Evolutionary conservation across 2,888 invertebrate species (phyloP), one percentile per base, ranked within the genome.

Genomic region (Bellardia pandia): DNA sequence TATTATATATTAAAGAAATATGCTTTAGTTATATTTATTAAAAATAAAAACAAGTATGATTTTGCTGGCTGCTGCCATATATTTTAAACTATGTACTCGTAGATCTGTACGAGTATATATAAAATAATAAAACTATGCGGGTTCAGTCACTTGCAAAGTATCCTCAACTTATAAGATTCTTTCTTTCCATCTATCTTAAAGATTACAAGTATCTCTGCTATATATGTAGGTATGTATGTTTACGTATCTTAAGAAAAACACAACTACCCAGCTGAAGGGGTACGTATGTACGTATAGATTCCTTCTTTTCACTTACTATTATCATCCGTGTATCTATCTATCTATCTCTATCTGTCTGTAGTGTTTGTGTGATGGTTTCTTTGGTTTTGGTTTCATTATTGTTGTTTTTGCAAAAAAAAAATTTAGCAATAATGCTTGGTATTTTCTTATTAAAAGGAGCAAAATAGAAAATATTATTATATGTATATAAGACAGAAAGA

Each of bases 91-190:
- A n/a, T n/a, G n/a, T n/a, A n/a, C n/a, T n/a, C n/a, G n/a, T n/a
- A n/a, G n/a, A n/a, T n/a, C n/a, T n/a, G n/a, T n/a, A 71, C n/a
- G 23, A 69, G 9, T 42, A 51, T 64, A 81, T 56, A 81, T 56
- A 78, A 64, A 58, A 71, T 66, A 76, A 87, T 76, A 80, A 83
- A 81, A 85, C 78, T 86, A 88, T 89, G 89, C 89, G 89, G 89
- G 89, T 89, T 89, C 88, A 88, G 79, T 88, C 89, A 89, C 88
- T 86, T 83, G 87, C 84, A 85, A 86, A 88, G 86, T 86, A 85
- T 87, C 85, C 81, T 84, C 74, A 58, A 77, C 85, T 81, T 84
- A 75, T 66, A 66, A 80, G 77, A 71, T 66, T 79, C 86, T 82
- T 66, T 79, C 86, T 82, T 83, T 45, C 16, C 71, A 81, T 86